Percentiles rank a stretch among this genome's conserved stretches.
Conservation (phyloP, 2,113 vertebrate genomes). For the Nyctereutes procyonoides region DNA sequence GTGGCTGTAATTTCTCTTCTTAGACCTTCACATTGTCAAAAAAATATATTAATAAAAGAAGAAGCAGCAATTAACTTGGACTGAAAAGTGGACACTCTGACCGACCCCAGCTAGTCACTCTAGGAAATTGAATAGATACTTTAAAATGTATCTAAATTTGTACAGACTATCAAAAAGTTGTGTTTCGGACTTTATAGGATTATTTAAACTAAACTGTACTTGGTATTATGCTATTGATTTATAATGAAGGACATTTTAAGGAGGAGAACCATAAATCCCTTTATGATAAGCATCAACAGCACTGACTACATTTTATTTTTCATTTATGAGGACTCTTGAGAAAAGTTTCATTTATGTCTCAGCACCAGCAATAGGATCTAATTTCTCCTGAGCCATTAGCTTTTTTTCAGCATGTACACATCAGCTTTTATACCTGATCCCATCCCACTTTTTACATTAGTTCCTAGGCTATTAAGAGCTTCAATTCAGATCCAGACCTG, state of each 20-base stretch:
- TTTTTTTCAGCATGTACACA: not conserved
- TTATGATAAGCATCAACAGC: not conserved
- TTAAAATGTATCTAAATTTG: not conserved
- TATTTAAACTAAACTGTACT: not conserved
- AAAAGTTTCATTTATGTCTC: not conserved
- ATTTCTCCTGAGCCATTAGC: not conserved
- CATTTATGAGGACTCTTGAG: not conserved
- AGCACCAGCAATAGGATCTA: not conserved
- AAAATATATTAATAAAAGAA: not conserved
- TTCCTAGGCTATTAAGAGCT: too few relatives aligned
- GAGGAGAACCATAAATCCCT: not conserved
- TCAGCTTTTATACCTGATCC: not conserved
- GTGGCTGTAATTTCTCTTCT: not conserved
- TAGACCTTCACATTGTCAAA: not conserved
- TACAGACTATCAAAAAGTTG: not conserved
- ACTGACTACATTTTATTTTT: not conserved
- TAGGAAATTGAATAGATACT: not conserved
- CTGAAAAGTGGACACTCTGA: not conserved
- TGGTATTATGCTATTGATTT: not conserved
- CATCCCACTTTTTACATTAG: not conserved
- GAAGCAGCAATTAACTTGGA: not conserved
- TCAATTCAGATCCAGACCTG: not conserved
- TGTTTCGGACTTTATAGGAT: not conserved
- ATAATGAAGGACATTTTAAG: not conserved
- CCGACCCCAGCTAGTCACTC: not conserved